Evolutionary conservation across 2,888 invertebrate genomes (phyloP).

Genomic region (Cheilosia grossa): DNA sequence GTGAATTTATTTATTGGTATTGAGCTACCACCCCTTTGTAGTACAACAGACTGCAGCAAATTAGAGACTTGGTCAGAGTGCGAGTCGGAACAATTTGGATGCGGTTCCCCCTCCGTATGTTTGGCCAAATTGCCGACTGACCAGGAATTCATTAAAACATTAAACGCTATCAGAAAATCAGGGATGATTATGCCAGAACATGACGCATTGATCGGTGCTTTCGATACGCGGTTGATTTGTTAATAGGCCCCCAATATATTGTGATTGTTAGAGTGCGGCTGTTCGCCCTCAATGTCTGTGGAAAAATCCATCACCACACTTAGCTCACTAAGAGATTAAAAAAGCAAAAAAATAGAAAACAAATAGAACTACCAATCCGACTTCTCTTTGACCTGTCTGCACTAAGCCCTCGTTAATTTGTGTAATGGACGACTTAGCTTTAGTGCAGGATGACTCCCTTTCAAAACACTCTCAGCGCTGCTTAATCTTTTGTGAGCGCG

Average conservation of each 20-base stretch:
- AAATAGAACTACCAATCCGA: not conserved
- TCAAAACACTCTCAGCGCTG: conserved; percentile 29
- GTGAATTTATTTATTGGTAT: conserved; percentile 56
- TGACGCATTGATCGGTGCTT: conserved; percentile 53
- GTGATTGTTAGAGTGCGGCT: conserved; percentile 22
- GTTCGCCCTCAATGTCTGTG: conserved; percentile 4
- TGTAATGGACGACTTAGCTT: conserved; percentile 67
- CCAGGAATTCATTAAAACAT: conserved; percentile 71
- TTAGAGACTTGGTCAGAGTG: conserved; percentile 24
- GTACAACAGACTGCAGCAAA: conserved; percentile 39
- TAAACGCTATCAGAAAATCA: conserved; percentile 42
- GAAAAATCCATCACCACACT: conserved; percentile 23
- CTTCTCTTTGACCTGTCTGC: conserved; percentile 54
- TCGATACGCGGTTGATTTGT: conserved; percentile 35
- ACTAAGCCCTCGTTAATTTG: conserved; percentile 67
- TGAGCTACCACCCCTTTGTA: not conserved
- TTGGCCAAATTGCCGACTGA: conserved; percentile 52
- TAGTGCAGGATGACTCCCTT: conserved; percentile 11
- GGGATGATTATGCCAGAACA: conserved; percentile 44
- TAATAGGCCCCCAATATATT: conserved; percentile 38
- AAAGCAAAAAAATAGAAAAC: not conserved
- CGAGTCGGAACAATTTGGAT: conserved; percentile 52
- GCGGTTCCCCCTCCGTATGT: conserved; percentile 16
- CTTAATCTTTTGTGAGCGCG: conserved; percentile 38
- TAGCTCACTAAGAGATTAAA: conserved; percentile 66